Conservation (phyloP, 1,140 invertebrate species). For the Hyposmocoma kahamanoa region DNA sequence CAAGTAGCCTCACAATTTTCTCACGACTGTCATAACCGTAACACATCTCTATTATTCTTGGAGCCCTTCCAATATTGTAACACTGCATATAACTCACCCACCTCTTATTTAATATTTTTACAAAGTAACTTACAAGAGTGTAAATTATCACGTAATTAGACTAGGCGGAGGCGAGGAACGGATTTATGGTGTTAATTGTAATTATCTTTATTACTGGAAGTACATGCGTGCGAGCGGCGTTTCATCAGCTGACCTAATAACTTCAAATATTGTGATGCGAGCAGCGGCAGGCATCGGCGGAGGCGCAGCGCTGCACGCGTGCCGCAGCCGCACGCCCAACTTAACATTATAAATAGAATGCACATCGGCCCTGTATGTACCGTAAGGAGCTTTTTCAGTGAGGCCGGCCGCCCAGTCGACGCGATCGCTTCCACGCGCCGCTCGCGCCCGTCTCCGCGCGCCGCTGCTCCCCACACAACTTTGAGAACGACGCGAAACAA, state of each 20-base stretch:
- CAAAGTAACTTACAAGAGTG: conserved; percentile 7
- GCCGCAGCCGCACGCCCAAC: conserved; percentile 47
- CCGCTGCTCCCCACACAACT: conserved; percentile 13
- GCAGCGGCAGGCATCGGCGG: conserved; percentile 33
- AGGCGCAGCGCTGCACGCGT: conserved; percentile 40
- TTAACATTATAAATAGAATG: conserved; percentile 68
- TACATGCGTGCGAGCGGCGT: conserved; percentile 9
- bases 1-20: conserved; percentile 8
- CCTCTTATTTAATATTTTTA: conserved; percentile 2
- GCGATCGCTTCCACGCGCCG: conserved; percentile 48
- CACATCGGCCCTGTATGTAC: conserved; percentile 53
- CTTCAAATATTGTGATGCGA: conserved; percentile 61
- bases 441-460: conserved; percentile 30
- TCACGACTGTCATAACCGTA: conserved; percentile 31
- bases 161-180: conserved; percentile 1
- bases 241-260: conserved; percentile 53
- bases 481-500: conserved; percentile 3
- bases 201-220: conserved; percentile 16
- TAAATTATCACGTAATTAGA: conserved; percentile 10
- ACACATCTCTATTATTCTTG: conserved; percentile 38
- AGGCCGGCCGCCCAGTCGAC: conserved; percentile 55
- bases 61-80: conserved; percentile 37
- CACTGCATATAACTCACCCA: conserved; percentile 4
- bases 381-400: conserved; percentile 60
- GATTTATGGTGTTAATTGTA: conserved; percentile 24